These are phyloP conservation scores for Coracias cyanogaster DNA, from an alignment of 2,797 vertebrate genomes.

Conservation along the genomic window DNA sequence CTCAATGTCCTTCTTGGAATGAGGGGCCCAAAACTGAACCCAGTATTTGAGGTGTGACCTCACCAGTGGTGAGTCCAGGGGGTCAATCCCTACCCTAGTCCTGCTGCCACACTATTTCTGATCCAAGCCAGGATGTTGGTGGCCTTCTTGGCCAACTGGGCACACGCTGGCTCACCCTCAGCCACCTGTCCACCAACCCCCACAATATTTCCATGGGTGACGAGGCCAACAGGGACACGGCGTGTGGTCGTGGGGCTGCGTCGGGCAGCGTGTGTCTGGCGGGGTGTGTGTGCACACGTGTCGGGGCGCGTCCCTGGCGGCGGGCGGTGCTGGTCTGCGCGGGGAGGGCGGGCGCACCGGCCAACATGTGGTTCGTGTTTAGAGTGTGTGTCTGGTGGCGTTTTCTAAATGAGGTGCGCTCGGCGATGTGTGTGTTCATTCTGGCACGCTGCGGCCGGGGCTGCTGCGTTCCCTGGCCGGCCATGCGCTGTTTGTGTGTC, in stretches of 20 bases:
- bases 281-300: background rate
- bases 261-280: background rate
- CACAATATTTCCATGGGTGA: background rate
- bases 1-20: background rate
- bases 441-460: background rate
- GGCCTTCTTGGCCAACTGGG: background rate
- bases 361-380: constrained; percentile 50
- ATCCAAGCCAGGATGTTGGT: background rate
- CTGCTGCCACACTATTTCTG: background rate
- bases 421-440: background rate
- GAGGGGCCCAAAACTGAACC: background rate
- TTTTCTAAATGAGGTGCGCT: background rate
- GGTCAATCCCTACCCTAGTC: background rate
- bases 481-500: rapidly evolving
- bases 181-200: background rate
- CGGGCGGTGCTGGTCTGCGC: background rate
- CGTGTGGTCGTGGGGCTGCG: rapidly evolving
- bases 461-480: background rate
- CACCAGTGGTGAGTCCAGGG: background rate
- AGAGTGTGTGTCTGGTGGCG: background rate
- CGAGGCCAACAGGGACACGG: rapidly evolving
- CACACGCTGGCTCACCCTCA: background rate
- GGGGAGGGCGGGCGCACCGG: rapidly evolving
- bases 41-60: background rate
- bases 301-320: background rate